Evolutionary conservation across 2,888 invertebrate genomes (phyloP), one percentile per base, ranked within the genome.

Genomic region (Cylindroiulus punctatus): DNA sequence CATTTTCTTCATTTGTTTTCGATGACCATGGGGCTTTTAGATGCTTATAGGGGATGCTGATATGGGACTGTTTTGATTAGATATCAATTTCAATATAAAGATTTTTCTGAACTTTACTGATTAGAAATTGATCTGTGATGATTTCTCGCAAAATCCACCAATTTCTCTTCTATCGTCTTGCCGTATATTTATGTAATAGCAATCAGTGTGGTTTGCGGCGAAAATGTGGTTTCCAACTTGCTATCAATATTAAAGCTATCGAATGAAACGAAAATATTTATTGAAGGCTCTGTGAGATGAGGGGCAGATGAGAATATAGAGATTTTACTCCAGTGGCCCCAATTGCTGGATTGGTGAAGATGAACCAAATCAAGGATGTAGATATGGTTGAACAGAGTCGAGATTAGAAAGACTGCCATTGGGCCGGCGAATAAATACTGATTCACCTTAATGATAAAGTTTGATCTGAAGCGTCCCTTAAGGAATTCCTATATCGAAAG

Each of bases 191-290:
- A 57, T 57, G 57, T 52, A 76, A 52, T 76, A 0, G 57, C 76
- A 76, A 76, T 76, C 76, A 76, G 26, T 26, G 76, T 17, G 7
- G 26, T 26, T 76, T 17, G 14, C 30, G 26, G 76, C 14, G 26
- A 76, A 76, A 76, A 14, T 30, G 26, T 12, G 76, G 76, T 76
- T 30, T 30, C 76, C 30, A 76, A 17, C 30, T 30, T 76, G 3
- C 14, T 30, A 76, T 76, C 76, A 76, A 76, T 76, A 76, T 30
- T 76, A 76, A 76, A 76, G 76, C 76, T 30, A 76, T 76, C 2
- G 17, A 30, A 76, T 76, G 76, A 76, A 76, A 76, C 26, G 76
- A 76, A 76, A 76, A 76, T 76, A 76, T 76, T 76, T 76, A 76
- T 76, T 14, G 76, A 76, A 76, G 76, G 14, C 30, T 76, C 17